Base-by-base conservation (phyloP, 2,797 vertebrate species). In the Siniperca obscura region DNA sequence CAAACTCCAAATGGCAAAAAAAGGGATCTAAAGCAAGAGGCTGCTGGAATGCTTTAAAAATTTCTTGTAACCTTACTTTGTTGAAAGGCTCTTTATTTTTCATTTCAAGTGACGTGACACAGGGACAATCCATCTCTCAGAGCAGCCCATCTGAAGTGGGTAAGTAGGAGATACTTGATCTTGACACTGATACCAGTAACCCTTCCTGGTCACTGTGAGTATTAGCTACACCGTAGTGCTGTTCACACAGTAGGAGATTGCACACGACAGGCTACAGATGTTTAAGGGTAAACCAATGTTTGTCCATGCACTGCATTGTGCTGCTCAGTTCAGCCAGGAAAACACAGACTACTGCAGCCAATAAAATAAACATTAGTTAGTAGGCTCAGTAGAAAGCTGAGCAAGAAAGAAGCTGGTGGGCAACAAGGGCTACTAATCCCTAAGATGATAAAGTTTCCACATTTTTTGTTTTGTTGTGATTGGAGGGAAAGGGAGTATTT, bases 121-220 rank as follows among this genome's bases (percentile, higher is more conserved):
- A 2, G 78, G 76, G 86, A 87, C 86, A 61, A 68, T 82, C 75
- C 62, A 87, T 87, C 86, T 91, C 65, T 76, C 80, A 72, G 68
- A 73, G 81, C 79, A 83, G 81, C 80, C 65, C 19, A 38, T 90
- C 67, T 88, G 80, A 83, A 86, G 76, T 36, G 78, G 92, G 94
- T 95, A 89, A 95, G 94, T 91, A 69, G 36, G 27, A 83, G 89
- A 88, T 67, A 86, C 83, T 70, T 85, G 84, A 93, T 90, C 87
- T 68, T 70, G 68, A 81, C 80, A 87, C 53, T 66, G 88, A 92
- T 91, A 84, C 69, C 48, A 14, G 4, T 57, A 77, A 81, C 48
- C 71, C 53, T 69, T 68, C 50, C 72, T 0, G 22, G 57, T 46
- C 61, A 74, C 74, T 74, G 76, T 76, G 61, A 60, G 40, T 61